A percentile compares a stretch with the other conserved stretches of the same genome.
Evolutionary conservation across 2,888 invertebrate species (phyloP).

Genomic region (Drosophila nigricruria): DNA sequence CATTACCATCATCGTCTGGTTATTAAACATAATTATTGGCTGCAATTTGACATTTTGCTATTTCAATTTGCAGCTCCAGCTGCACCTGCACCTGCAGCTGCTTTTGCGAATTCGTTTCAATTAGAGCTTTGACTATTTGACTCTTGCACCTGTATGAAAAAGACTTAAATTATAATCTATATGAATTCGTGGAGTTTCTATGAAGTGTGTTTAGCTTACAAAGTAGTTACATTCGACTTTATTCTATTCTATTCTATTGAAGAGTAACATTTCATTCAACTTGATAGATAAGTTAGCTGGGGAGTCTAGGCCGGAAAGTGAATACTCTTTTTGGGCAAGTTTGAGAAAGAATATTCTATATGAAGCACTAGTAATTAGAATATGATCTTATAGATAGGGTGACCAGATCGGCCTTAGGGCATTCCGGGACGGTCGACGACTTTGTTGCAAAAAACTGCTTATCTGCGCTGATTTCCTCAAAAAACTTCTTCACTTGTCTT

Average conservation of each 20-base stretch:
- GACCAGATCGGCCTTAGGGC: too few relatives aligned
- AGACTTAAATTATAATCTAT: not conserved
- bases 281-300: not conserved
- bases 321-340: not conserved
- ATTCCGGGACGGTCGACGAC: too few relatives aligned
- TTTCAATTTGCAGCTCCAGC: slow-evolving; percentile 30
- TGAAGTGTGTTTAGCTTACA: not conserved
- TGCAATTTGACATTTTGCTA: slow-evolving; percentile 42
- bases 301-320: not conserved
- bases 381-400: too few relatives aligned
- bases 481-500: too few relatives aligned
- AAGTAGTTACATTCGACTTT: not conserved
- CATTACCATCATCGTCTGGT: slow-evolving; percentile 44
- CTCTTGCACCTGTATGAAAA: not conserved
- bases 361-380: too few relatives aligned
- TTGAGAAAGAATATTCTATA: not conserved
- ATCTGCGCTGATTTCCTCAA: too few relatives aligned
- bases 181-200: not conserved
- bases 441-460: too few relatives aligned
- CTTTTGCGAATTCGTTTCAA: not conserved
- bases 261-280: not conserved
- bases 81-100: not conserved
- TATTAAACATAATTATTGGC: slow-evolving; percentile 50
- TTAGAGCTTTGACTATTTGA: not conserved
- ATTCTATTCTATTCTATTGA: not conserved